phyloP scores from a whole-genome alignment of 1,140 invertebrate genomes.

The Drosophila ficusphila region DNA sequence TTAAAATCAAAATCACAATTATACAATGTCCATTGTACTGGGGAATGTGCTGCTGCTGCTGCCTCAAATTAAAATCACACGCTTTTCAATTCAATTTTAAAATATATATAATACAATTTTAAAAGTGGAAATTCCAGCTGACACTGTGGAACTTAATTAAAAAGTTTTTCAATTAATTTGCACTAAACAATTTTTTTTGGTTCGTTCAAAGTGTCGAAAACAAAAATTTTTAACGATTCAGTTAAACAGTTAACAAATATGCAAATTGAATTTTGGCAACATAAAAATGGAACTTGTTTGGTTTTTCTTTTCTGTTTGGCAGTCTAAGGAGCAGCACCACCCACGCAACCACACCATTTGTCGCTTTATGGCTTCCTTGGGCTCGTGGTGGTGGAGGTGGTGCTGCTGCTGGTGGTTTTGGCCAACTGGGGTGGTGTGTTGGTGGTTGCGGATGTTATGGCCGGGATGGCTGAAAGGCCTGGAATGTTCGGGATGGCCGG shows the following conservation, averaged over 20 bases:
- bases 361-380: slow-evolving; percentile 47
- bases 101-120: slow-evolving; percentile 12
- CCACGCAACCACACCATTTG: not conserved
- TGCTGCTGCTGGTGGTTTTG: slow-evolving; percentile 11
- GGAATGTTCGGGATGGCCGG: too few relatives aligned
- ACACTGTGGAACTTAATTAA: not conserved
- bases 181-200: not conserved
- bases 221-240: slow-evolving; percentile 5
- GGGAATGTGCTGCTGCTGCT: not conserved
- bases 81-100: not conserved
- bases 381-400: slow-evolving; percentile 1
- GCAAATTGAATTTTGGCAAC: slow-evolving; percentile 28
- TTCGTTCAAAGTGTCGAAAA: slow-evolving; percentile 3
- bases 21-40: slow-evolving; percentile 9
- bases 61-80: not conserved
- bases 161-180: slow-evolving; percentile 14
- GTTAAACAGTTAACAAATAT: slow-evolving; percentile 33
- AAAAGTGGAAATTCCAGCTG: not conserved
- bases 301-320: too few relatives aligned
- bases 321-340: slow-evolving; percentile 2
- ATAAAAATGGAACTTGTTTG: slow-evolving; percentile 21
- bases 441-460: slow-evolving; percentile 15
- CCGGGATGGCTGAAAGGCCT: slow-evolving; percentile 15
- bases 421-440: slow-evolving; percentile 11
- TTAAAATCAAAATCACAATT: slow-evolving; percentile 36